These are phyloP conservation scores for Pomatostomus ruficeps DNA, from an alignment of 2,113 vertebrate genomes.

Conservation along the genomic window DNA sequence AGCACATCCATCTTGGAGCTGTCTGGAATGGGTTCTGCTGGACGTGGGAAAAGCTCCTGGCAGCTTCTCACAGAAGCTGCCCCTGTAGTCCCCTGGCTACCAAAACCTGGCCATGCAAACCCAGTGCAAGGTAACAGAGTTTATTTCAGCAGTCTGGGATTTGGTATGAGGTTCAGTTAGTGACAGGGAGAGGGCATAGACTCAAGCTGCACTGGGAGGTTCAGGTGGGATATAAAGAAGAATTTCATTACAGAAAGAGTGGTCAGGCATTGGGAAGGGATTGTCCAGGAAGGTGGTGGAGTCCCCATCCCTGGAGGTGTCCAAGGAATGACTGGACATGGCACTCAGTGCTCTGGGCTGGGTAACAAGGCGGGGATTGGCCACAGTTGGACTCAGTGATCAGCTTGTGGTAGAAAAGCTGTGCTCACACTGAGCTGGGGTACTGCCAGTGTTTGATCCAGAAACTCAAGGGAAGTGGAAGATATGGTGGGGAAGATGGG, in stretches of 20 bases:
- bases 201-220: not conserved
- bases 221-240: not conserved
- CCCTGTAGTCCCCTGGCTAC: not conserved
- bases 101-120: not conserved
- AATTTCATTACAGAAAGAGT: not conserved
- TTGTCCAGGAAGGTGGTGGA: not conserved
- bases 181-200: not conserved
- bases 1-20: not conserved
- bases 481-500: fast-evolving
- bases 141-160: not conserved
- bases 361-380: not conserved
- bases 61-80: not conserved
- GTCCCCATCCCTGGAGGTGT: not conserved
- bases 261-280: not conserved
- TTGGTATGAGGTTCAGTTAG: not conserved
- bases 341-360: not conserved
- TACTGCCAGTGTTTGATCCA: not conserved
- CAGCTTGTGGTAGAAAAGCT: not conserved
- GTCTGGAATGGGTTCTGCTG: not conserved
- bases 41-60: not conserved
- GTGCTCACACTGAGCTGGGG: not conserved
- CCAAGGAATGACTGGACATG: not conserved
- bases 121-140: not conserved
- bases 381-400: not conserved
- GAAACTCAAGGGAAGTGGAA: not conserved